Evolutionary conservation across 2,888 invertebrate genomes (phyloP).

Genomic region (Yponomeuta malinellus): DNA sequence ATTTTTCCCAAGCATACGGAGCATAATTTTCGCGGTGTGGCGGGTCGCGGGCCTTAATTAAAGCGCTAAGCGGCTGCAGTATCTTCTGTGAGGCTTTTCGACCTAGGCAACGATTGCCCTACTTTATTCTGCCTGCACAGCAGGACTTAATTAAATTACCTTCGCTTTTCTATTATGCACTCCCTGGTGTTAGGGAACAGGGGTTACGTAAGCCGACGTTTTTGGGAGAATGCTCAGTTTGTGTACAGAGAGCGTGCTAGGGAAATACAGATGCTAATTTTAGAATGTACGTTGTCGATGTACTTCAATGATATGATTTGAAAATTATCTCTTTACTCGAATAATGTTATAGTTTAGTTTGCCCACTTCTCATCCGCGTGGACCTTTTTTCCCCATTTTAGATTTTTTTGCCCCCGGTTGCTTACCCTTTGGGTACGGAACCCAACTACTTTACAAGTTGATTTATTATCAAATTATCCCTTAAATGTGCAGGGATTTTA

Average conservation of each 20-base stretch:
- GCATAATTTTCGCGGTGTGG: constrained; percentile 27
- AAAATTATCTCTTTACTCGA: too few relatives aligned
- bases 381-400: too few relatives aligned
- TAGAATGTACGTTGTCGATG: too few relatives aligned
- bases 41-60: constrained; percentile 31
- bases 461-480: too few relatives aligned
- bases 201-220: not conserved
- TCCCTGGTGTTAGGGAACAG: constrained; percentile 17
- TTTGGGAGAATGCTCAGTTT: not conserved
- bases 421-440: too few relatives aligned
- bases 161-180: constrained; percentile 21
- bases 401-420: too few relatives aligned
- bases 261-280: too few relatives aligned
- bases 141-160: constrained; percentile 31
- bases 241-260: not conserved
- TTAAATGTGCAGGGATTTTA: too few relatives aligned
- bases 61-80: constrained; percentile 26
- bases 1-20: not conserved
- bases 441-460: too few relatives aligned
- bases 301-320: too few relatives aligned
- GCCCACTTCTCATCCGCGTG: too few relatives aligned
- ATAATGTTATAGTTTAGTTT: too few relatives aligned
- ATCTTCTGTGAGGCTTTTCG: constrained; percentile 24
- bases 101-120: constrained; percentile 23
- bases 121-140: constrained; percentile 24